A percentile compares a stretch with the other conserved stretches of the same genome.
Conservation (phyloP, 1,140 invertebrate genomes). For the Adoxophyes honmai region DNA sequence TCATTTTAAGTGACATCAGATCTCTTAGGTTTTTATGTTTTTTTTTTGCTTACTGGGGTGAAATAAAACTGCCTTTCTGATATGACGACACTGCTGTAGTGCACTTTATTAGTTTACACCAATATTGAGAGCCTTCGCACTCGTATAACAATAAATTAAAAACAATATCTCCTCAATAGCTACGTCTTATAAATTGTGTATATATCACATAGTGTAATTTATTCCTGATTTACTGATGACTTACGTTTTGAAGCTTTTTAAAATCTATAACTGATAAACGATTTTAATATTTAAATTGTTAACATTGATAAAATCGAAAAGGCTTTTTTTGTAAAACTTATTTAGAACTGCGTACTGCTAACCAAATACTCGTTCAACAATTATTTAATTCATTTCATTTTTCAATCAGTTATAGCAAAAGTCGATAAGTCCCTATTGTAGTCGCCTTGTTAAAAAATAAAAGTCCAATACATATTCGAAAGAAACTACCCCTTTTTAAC, state of each 20-base stretch:
- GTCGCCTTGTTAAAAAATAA: too few relatives aligned
- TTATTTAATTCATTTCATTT: too few relatives aligned
- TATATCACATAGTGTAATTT: constrained; percentile 58
- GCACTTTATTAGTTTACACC: constrained; percentile 53
- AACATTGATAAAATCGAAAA: too few relatives aligned
- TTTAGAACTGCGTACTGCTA: too few relatives aligned
- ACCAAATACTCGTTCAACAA: too few relatives aligned
- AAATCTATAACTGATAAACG: not conserved
- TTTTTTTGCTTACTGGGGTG: not conserved
- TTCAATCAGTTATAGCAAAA: too few relatives aligned
- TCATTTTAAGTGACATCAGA: too few relatives aligned
- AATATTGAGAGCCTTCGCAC: constrained; percentile 32
- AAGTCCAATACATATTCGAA: too few relatives aligned
- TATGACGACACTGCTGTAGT: constrained; percentile 55
- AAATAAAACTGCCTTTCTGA: constrained; percentile 40
- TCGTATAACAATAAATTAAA: constrained; percentile 51
- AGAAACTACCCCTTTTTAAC: too few relatives aligned
- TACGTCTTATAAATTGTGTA: constrained; percentile 62
- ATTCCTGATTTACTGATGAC: constrained; percentile 16
- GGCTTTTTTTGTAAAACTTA: too few relatives aligned
- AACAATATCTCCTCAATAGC: constrained; percentile 50
- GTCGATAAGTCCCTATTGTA: too few relatives aligned
- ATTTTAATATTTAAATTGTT: not conserved
- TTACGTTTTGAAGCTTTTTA: not conserved
- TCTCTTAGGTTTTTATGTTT: too few relatives aligned